Base-by-base conservation (phyloP, 2,888 invertebrate species). In the Xestia xanthographa region DNA sequence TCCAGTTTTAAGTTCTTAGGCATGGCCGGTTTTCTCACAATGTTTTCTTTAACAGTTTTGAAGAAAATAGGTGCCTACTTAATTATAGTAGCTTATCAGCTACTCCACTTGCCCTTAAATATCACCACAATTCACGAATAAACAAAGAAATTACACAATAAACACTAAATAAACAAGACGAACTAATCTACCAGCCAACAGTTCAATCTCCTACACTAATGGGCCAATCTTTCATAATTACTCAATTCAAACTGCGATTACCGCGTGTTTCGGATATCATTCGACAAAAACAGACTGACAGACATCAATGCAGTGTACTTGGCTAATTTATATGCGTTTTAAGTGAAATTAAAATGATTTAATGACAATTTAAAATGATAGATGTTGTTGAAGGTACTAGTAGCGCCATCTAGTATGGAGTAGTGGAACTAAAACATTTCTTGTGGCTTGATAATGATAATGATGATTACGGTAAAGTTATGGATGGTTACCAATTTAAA, bases 361-460 rank as follows among this genome's bases (percentile, higher is more conserved):
- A 75, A 79, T 80, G 85, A 48, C 82, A 76, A 79, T 85, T 85
- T 80, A 66, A 58, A 68, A 73, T 62, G 17, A 26, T 68, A 4
- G 56, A 73, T 76, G 41, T 62, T 3, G 17, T n/a, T 66, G 29
- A 38, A 75, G 26, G 65, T 20, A 77, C 88, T 14, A 0, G 72
- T 88, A 68, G 79, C 93, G 95, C 93, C 95, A 95, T 95, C 96
- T 95, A 5, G 90, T 86, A 84, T 12, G 29, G 93, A 95, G 93
- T 95, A 94, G 96, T 88, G n/a, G 53, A 69, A 90, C 71, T 80
- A 78, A 67, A 77, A 8, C 0, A 1, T 38, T 14, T 29, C 6
- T 26, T 56, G n/a, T 29, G 20, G 17, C 9, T 50, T 26, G 29
- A 1, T 26, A 45, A 26, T 63, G n/a, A 9, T 58, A 26, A 56